phyloP scores from a whole-genome alignment of 1,140 invertebrate species.

The Leptopilina clavipes region DNA sequence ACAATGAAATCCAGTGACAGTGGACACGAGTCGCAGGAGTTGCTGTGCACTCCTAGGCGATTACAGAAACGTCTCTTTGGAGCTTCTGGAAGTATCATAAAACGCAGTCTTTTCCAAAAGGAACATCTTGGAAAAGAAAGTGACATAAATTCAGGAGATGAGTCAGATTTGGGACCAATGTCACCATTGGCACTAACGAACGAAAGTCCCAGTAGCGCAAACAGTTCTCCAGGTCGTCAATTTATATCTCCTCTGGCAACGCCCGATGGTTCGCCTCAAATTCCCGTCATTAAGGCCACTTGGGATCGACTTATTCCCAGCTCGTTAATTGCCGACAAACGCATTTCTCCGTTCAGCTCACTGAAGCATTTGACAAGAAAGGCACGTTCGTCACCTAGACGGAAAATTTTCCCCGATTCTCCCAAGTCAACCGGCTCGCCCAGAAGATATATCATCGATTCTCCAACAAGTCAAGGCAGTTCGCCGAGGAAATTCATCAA shows the following conservation, averaged over 20 bases:
- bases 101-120: constrained; percentile 58
- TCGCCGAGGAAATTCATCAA: too few relatives aligned
- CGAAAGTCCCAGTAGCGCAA: constrained; percentile 47
- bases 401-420: constrained; percentile 42
- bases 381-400: constrained; percentile 55
- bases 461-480: too few relatives aligned
- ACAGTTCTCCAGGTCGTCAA: constrained; percentile 58
- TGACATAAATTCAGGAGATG: constrained; percentile 56
- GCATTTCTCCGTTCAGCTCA: constrained; percentile 55
- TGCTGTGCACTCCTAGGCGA: constrained; percentile 55
- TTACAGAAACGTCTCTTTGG: constrained; percentile 58
- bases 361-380: constrained; percentile 54
- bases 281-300: neutral
- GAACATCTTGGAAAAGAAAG: neutral
- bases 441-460: too few relatives aligned
- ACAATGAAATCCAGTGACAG: constrained; percentile 45
- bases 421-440: constrained; percentile 38
- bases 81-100: constrained; percentile 51
- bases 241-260: constrained; percentile 55
- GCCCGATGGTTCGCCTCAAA: constrained; percentile 52
- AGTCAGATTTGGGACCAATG: constrained; percentile 68
- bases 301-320: constrained; percentile 54
- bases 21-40: constrained; percentile 39
- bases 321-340: constrained; percentile 34
- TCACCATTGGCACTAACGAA: constrained; percentile 63